Evolutionary conservation across 1,140 invertebrate species (phyloP).

Genomic region (Pemphigus obesinymphae): DNA sequence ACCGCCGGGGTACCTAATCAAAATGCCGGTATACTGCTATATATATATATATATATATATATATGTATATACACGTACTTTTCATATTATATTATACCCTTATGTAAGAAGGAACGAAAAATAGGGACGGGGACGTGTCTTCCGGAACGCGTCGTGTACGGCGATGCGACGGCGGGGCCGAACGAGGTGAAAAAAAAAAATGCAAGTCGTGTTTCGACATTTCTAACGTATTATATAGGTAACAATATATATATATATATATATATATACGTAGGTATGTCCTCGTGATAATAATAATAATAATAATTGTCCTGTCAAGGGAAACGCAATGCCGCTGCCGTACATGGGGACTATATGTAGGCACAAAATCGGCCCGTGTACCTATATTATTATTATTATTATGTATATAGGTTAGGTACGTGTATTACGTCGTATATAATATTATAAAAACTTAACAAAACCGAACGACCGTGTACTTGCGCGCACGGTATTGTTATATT

Average conservation of each 20-base stretch:
- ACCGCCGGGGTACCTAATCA: slow-evolving; percentile 6
- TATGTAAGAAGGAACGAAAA: background rate
- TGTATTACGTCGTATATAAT: background rate
- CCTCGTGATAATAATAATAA: too few species aligned
- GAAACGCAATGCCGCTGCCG: background rate
- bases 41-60: background rate
- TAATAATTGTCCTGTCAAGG: slow-evolving; percentile 22
- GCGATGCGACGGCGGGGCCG: background rate
- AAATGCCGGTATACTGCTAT: background rate
- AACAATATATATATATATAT: too few species aligned
- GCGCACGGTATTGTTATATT: too few species aligned
- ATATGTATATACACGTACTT: background rate
- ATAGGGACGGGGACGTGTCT: background rate
- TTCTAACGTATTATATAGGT: background rate
- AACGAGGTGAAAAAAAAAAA: background rate
- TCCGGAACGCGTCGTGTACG: background rate
- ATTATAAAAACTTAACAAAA: background rate
- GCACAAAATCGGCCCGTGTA: background rate
- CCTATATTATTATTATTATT: background rate
- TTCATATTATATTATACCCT: background rate
- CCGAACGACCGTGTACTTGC: too few species aligned
- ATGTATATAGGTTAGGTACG: background rate
- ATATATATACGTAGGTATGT: too few species aligned
- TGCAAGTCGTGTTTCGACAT: background rate
- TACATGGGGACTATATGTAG: background rate